phyloP scores from a whole-genome alignment of 1,140 invertebrate genomes.

The Leptinotarsa undecemlineata region DNA sequence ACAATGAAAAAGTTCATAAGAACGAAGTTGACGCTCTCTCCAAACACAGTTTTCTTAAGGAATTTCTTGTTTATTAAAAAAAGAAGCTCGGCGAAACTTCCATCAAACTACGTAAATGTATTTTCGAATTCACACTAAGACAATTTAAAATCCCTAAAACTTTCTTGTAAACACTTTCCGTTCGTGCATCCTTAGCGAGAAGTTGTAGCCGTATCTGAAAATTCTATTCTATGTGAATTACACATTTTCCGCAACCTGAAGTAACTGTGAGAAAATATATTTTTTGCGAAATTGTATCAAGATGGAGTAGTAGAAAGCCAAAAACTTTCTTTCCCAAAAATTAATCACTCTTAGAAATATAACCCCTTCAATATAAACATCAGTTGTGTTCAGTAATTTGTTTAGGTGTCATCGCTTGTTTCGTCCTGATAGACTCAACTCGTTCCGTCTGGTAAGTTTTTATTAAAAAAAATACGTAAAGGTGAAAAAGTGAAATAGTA shows the following conservation, averaged over 20 bases:
- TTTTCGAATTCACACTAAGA: slow-evolving; percentile 21
- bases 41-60: slow-evolving; percentile 12
- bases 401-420: too few relatives aligned
- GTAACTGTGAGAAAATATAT: too few relatives aligned
- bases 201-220: background rate
- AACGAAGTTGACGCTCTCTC: slow-evolving; percentile 2
- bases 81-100: slow-evolving; percentile 7
- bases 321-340: too few relatives aligned
- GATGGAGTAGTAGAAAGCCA: too few relatives aligned
- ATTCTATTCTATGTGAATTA: slow-evolving; percentile 15
- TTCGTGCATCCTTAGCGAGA: background rate
- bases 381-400: too few relatives aligned
- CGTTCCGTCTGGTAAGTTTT: too few relatives aligned
- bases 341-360: too few relatives aligned
- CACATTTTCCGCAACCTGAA: background rate
- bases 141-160: slow-evolving; percentile 20
- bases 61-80: slow-evolving; percentile 23
- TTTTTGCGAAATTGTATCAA: too few relatives aligned
- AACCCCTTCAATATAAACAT: too few relatives aligned
- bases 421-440: too few relatives aligned
- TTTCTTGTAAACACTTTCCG: slow-evolving; percentile 19
- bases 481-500: too few relatives aligned
- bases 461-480: too few relatives aligned
- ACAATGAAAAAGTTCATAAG: slow-evolving; percentile 12
- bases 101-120: slow-evolving; percentile 21